Conservation (phyloP, 2,113 vertebrate species). For the Cephalophus harveyi region DNA sequence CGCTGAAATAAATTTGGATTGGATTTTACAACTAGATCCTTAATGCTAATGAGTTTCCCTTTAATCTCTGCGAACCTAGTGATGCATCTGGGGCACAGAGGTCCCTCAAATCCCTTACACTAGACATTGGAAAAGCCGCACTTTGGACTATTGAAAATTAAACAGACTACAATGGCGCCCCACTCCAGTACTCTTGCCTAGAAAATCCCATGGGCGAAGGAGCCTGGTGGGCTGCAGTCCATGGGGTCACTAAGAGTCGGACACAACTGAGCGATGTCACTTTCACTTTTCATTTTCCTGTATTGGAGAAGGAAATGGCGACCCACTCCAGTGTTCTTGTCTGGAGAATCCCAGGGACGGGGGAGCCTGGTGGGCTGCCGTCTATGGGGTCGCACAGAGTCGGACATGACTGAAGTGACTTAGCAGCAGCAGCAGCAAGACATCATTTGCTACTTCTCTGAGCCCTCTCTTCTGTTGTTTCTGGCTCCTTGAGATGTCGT, state of each 20-base stretch:
- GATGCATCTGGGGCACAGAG: background rate
- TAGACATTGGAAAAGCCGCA: background rate
- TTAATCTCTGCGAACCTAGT: background rate
- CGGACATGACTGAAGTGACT: too few species aligned
- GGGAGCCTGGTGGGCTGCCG: too few species aligned
- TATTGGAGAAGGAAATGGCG: too few species aligned
- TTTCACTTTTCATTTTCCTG: too few species aligned
- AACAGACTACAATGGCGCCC: background rate
- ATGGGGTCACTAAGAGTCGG: too few species aligned
- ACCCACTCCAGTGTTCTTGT: too few species aligned
- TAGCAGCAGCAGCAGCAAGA: background rate
- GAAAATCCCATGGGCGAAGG: too few species aligned
- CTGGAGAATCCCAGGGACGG: too few species aligned
- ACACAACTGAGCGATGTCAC: too few species aligned
- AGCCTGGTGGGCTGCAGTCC: too few species aligned
- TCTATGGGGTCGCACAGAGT: too few species aligned
- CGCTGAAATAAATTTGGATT: background rate
- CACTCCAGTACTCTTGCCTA: too few species aligned
- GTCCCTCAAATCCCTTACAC: background rate
- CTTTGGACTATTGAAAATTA: background rate
- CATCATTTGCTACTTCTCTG: background rate
- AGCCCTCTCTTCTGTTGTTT: background rate
- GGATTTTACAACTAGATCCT: background rate
- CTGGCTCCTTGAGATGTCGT: background rate
- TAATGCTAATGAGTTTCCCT: background rate